Conservation (phyloP, 2,113 vertebrate genomes). For the Mungos mungo region DNA sequence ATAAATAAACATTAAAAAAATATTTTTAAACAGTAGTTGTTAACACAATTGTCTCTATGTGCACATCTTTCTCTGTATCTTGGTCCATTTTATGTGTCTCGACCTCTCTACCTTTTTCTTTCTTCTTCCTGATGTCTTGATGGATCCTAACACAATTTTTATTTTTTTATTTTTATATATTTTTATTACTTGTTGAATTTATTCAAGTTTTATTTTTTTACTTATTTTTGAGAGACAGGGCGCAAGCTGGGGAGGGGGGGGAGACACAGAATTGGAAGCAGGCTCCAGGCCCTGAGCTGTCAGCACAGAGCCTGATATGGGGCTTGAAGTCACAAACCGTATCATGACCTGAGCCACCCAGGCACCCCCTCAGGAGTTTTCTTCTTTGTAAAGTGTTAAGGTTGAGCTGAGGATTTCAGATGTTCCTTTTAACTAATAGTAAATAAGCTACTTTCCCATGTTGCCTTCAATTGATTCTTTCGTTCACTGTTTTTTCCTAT, state of each 20-base stretch:
- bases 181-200: slow-evolving; percentile 10
- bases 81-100: background rate
- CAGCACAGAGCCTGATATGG: too few species aligned
- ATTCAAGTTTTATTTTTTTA: background rate
- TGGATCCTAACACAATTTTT: background rate
- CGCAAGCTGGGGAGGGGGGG: too few species aligned
- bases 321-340: too few species aligned
- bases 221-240: too few species aligned
- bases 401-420: background rate
- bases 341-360: too few species aligned
- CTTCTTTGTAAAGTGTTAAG: background rate
- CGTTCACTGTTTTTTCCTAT: background rate
- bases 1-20: too few species aligned
- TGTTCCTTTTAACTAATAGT: background rate
- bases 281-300: too few species aligned
- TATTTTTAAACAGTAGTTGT: too few species aligned
- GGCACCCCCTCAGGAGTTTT: background rate
- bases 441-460: background rate
- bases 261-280: too few species aligned
- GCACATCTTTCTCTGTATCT: background rate
- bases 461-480: background rate
- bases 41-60: background rate
- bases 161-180: background rate
- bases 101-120: background rate
- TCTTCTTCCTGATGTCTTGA: background rate